Evolutionary conservation across 2,888 invertebrate species (phyloP), one percentile per base, ranked within the genome.

Genomic region (Aphodius granarius): DNA sequence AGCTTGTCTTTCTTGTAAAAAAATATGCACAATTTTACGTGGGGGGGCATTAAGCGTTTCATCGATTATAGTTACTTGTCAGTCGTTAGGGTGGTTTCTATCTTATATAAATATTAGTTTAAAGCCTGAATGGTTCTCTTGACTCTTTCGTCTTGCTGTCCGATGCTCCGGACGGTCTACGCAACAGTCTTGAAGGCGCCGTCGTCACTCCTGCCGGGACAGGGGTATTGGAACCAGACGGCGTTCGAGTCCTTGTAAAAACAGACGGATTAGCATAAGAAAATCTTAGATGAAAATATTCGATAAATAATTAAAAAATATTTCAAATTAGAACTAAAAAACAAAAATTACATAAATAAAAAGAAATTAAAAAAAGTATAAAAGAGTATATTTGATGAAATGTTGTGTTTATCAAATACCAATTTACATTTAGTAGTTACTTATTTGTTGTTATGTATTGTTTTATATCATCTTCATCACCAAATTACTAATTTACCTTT

Each of bases 81-180:
- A 19, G 43, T 66, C 63, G 43, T 65, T 21, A 73, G 20, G 43
- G 16, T 63, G 62, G 70, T 71, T 43, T 68, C 71, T 73, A 70
- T 23, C 19, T 73, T 72, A 76, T 72, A 71, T 74, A 63, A 18
- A 23, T 19, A 19, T 73, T 77, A 74, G 66, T 22, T 89, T 92
- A 94, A 80, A 94, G 91, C 88, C 93, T 91, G 89, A 94, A 94
- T 82, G 94, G 94, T 89, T 93, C 93, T 84, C 92, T 91, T 66
- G 89, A 89, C 82, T 85, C 84, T 62, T 88, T 85, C 68, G 80
- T 81, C 73, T 80, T 83, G 23, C 90, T 89, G 80, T 93, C 94
- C 4, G 93, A 92, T 17, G 92, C 92, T 78, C 92, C 93, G 0
- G 93, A 93, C 4, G 92, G 89, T 83, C 92, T 92, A 73, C 93